These are phyloP conservation scores for Lagodon rhomboides DNA, from an alignment of 2,797 vertebrate genomes.

Conservation along the genomic window DNA sequence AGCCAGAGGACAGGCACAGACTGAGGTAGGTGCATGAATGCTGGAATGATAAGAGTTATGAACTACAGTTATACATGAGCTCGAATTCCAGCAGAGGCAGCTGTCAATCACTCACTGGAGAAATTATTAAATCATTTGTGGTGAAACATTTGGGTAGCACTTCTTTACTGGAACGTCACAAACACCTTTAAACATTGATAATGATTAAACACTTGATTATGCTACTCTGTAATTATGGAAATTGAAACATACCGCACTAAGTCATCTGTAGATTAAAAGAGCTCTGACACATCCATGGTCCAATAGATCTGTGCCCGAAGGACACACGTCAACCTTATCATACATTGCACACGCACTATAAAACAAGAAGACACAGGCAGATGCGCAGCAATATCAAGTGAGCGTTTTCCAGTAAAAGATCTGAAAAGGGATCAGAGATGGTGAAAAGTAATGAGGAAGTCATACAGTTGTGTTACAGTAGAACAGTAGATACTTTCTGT, in stretches of 20 bases:
- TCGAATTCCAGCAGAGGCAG: constrained; percentile 14
- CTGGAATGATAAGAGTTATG: neutral
- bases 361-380: constrained; percentile 6
- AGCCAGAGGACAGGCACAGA: constrained; percentile 35
- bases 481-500: constrained; percentile 10
- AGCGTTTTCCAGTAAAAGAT: neutral
- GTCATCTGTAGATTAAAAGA: neutral
- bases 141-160: neutral
- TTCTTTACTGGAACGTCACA: neutral
- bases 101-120: constrained; percentile 1
- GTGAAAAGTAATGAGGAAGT: constrained; percentile 35
- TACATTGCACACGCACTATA: neutral
- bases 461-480: neutral
- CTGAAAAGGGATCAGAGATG: constrained; percentile 1
- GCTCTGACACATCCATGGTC: neutral
- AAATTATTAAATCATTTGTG: neutral
- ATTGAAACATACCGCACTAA: neutral
- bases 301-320: neutral
- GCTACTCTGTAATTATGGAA: neutral
- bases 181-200: neutral
- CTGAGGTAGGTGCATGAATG: neutral
- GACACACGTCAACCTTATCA: neutral
- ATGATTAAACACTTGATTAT: neutral
- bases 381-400: neutral
- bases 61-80: neutral